Percentiles rank a stretch among this genome's conserved stretches.
phyloP scores from a whole-genome alignment of 2,888 invertebrate species.

The Cantharis flavilabris region DNA sequence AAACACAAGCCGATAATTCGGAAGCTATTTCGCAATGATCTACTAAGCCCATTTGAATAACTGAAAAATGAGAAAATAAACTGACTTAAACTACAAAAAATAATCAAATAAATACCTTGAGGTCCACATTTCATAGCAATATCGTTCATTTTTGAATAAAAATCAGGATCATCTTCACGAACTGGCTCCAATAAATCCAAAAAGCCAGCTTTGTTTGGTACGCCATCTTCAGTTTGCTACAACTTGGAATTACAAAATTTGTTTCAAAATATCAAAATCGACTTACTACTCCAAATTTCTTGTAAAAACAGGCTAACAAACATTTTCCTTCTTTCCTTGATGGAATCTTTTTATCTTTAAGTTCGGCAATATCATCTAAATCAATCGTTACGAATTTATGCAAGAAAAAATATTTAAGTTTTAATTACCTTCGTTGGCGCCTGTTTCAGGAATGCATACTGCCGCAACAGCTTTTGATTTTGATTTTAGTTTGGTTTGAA shows the following conservation, averaged over 20 bases:
- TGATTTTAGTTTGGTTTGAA: background rate
- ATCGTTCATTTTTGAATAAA: conserved; percentile 50
- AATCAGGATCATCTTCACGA: conserved; percentile 47
- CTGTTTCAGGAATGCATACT: conserved; percentile 1
- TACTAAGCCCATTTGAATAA: background rate
- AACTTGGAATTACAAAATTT: background rate
- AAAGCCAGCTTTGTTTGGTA: conserved; percentile 39
- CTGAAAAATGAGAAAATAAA: background rate
- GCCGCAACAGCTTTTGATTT: background rate
- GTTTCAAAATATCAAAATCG: background rate
- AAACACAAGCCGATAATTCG: background rate
- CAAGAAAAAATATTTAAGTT: no score
- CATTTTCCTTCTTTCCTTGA: conserved; percentile 54
- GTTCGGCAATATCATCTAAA: conserved; percentile 33
- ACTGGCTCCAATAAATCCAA: conserved; percentile 48
- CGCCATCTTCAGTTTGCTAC: conserved; percentile 20
- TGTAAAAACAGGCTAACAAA: conserved; percentile 57
- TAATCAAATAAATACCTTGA: conserved; percentile 39
- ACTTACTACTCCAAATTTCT: conserved; percentile 56
- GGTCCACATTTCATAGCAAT: conserved; percentile 53
- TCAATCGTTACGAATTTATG: background rate
- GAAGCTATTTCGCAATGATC: conserved; percentile 3
- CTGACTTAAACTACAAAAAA: background rate
- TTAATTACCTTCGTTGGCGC: background rate
- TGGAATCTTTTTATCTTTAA: conserved; percentile 53